Evolutionary conservation across 2,888 invertebrate genomes (phyloP).

Genomic region (Carabus problematicus): DNA sequence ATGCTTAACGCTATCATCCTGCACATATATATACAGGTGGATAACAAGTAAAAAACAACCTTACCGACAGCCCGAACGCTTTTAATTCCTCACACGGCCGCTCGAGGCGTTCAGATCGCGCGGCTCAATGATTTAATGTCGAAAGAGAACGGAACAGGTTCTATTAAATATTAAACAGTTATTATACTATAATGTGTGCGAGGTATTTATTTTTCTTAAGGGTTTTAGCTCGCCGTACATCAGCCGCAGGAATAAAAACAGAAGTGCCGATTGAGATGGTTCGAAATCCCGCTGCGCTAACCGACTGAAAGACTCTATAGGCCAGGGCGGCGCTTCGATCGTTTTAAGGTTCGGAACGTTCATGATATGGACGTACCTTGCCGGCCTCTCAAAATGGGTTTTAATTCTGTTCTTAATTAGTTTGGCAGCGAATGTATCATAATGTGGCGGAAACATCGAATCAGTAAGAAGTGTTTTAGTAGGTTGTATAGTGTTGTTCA

Average conservation of each 20-base stretch:
- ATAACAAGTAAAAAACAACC: conserved; percentile 8
- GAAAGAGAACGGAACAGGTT: conserved; percentile 54
- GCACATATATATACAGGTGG: not conserved
- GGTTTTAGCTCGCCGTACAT: conserved; percentile 47
- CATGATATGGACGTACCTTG: not conserved
- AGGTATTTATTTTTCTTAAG: conserved; percentile 50
- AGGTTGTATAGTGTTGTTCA: too few species aligned
- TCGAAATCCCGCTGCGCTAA: conserved; percentile 1
- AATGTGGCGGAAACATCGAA: not conserved
- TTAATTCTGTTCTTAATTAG: conserved; percentile 24
- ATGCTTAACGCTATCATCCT: not conserved
- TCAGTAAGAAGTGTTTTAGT: too few species aligned
- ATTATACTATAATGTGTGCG: conserved; percentile 55
- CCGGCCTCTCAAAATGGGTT: conserved; percentile 20
- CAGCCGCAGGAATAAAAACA: conserved; percentile 34
- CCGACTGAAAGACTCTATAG: not conserved
- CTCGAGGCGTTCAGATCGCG: conserved; percentile 13
- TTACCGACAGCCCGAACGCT: conserved; percentile 1
- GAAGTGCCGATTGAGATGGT: conserved; percentile 18
- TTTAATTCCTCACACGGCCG: conserved; percentile 18
- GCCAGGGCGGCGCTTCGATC: conserved; percentile 10
- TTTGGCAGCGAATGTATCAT: conserved; percentile 6
- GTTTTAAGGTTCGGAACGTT: not conserved
- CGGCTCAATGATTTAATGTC: conserved; percentile 55
- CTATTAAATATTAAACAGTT: conserved; percentile 57